Evolutionary conservation across 92 coral and sea anemone species (phyloP), one percentile per base, ranked within the genome.

Genomic region (Porites rus): DNA sequence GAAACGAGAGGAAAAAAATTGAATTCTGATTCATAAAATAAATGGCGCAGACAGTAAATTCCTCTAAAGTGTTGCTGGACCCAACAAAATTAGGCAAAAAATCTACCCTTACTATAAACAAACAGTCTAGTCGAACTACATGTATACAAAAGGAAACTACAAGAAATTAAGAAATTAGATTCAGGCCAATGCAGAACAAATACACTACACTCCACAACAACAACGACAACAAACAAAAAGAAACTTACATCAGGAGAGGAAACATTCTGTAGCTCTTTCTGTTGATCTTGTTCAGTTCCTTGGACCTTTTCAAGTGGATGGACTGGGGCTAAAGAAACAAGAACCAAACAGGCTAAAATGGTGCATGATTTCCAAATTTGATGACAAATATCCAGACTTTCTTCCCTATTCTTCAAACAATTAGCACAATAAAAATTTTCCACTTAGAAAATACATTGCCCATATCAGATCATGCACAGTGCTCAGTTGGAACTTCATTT

Each of bases 191-290:
- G 61, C 0, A 56, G 61, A 56, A 56, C 61, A 56, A 56, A 10
- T 10, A 56, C 13, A 56, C 0, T 56, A 56, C 61, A 56, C 61
- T 56, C 2, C 11, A 56, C 46, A 38, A 38, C 46, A 56, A 0
- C 61, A 56, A 72, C 20, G 1, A 17, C 6, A 69, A 24, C 17
- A 8, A 38, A 9, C 46, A 20, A 43, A 5, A 6, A 12, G 10
- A 6, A 50, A 10, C 80, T 51, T 83, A 86, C 93, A 51, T 67
- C 79, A 66, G 85, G 88, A 25, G 81, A 80, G 1, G 77, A 83
- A 14, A 81, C 85, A 7, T 46, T 66, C 64, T 70, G 60, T 5
- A 59, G 12, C 51, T 76, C 81, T 50, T 43, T 66, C 62, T 80
- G 87, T 62, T 52, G 82, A 46, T 51, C 31, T 58, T 80, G 87